A percentile compares a stretch with the other conserved stretches of the same genome.
Evolutionary conservation across 1,140 invertebrate genomes (phyloP).

Genomic region (Caenorhabditis remanei): DNA sequence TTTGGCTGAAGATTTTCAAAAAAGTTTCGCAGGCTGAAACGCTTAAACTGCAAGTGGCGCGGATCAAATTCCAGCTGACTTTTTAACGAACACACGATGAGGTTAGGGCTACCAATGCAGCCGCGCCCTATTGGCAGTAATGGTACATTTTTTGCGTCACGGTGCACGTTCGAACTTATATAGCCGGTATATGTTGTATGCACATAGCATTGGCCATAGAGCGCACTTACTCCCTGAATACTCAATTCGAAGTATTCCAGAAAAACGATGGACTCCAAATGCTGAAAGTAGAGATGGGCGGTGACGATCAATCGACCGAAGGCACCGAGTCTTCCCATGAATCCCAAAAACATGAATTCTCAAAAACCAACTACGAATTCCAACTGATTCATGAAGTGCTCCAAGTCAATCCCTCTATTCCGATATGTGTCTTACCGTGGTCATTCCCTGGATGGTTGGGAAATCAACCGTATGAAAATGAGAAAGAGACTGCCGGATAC

Average conservation of each 20-base stretch:
- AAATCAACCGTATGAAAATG: background rate
- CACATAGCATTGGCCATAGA: no score
- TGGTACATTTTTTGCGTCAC: no score
- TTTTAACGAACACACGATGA: no score
- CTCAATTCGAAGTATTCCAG: background rate
- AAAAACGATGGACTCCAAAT: background rate
- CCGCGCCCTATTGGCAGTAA: no score
- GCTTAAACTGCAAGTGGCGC: no score
- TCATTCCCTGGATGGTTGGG: slow-evolving; percentile 1
- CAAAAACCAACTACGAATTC: slow-evolving; percentile 21
- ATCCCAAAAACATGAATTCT: background rate
- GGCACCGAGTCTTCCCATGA: background rate
- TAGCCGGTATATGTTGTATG: no score
- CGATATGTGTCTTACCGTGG: slow-evolving; percentile 12
- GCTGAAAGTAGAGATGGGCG: slow-evolving; percentile 10
- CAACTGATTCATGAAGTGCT: background rate
- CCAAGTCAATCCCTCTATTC: background rate
- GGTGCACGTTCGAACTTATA: no score
- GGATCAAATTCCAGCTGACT: no score
- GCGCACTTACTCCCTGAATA: no score
- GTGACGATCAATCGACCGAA: slow-evolving; percentile 1
- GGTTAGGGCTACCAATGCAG: no score
- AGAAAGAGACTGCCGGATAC: background rate
- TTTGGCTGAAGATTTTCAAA: no score
- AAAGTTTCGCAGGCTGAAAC: no score